Base-by-base conservation (phyloP, 2,797 vertebrate species). In the Alectoris magna region DNA sequence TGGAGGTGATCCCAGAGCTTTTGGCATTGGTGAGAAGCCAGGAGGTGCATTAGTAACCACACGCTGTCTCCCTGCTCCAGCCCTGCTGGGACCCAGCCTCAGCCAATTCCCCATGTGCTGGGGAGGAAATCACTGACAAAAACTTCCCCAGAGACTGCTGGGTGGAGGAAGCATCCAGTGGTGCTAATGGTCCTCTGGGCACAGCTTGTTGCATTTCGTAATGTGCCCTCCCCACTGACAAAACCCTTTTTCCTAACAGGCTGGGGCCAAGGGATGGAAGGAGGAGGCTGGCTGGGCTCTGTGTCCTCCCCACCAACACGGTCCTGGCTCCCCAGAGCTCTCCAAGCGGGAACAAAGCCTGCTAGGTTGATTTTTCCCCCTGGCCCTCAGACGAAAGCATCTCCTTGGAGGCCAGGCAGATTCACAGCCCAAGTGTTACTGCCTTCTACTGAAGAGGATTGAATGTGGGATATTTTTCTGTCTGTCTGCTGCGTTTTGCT, bases 171-270 rank as follows among this genome's bases (percentile, higher is more conserved):
- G 82, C 67, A 89, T 77, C 60, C 7, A 19, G 11, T 0, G 11
- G 36, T 63, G 70, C 73, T 96, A 89, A 95, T 91, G 94, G 76
- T 89, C 9, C 74, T 36, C 62, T 38, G 41, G 71, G 72, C 83
- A 78, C 82, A 78, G 75, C 41, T 64, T 75, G 62, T 39, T 92
- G 76, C 93, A 73, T 80, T 77, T 91, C 84, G 74, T 96, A 88
- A 95, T 91, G 91, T 6, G 4, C 76, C 81, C 1, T 1, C 44
- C 10, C 9, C 6, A 53, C 62, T 3, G 11, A 84, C 13, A 27
- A 84, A 94, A 83, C 51, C 64, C 53, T 92, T 49, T 88, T 71
- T 82, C 71, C n/a, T 46, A 14, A 82, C 87, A 93, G 86, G 88
- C 41, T 1, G 2, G 10, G 87, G 95, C 84, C 93, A 91, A 70